Percentiles rank a stretch among this genome's conserved stretches.
Evolutionary conservation across 2,888 invertebrate species (phyloP).

Genomic region (Campoplex capitator): DNA sequence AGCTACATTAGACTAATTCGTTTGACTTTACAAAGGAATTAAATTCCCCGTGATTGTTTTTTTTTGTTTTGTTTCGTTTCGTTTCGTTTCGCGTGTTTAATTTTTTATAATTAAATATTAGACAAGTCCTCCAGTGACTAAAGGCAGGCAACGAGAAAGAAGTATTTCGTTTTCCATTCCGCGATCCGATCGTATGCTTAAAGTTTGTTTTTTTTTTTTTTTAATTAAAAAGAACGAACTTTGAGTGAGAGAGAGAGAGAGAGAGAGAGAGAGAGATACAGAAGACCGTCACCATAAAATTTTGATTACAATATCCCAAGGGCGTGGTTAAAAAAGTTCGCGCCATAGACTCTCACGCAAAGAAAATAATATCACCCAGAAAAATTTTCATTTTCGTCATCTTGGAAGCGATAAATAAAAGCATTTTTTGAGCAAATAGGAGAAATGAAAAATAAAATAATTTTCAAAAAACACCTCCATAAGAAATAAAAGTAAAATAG

Average conservation of each 20-base stretch:
- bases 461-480: slow-evolving; percentile 45
- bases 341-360: slow-evolving; percentile 55
- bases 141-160: slow-evolving; percentile 72
- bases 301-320: neutral
- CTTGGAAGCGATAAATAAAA: slow-evolving; percentile 12
- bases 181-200: slow-evolving; percentile 66
- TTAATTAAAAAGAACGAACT: slow-evolving; percentile 71
- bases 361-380: slow-evolving; percentile 59
- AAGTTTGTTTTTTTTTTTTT: slow-evolving; percentile 40
- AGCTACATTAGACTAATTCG: slow-evolving; percentile 83
- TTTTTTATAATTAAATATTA: slow-evolving; percentile 75
- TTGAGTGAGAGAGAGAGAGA: slow-evolving; percentile 65
- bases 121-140: slow-evolving; percentile 84
- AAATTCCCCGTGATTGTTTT: slow-evolving; percentile 75
- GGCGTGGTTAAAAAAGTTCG: neutral
- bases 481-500: slow-evolving; percentile 70
- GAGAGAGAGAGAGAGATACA: slow-evolving; percentile 60
- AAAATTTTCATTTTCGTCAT: slow-evolving; percentile 7
- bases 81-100: slow-evolving; percentile 53
- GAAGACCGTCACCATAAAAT: slow-evolving; percentile 47
- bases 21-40: slow-evolving; percentile 83
- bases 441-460: slow-evolving; percentile 43
- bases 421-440: slow-evolving; percentile 30
- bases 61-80: slow-evolving; percentile 26
- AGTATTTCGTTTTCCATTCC: slow-evolving; percentile 49